Base-by-base conservation (phyloP, 2,888 invertebrate species). In the Diabrotica balteata region DNA sequence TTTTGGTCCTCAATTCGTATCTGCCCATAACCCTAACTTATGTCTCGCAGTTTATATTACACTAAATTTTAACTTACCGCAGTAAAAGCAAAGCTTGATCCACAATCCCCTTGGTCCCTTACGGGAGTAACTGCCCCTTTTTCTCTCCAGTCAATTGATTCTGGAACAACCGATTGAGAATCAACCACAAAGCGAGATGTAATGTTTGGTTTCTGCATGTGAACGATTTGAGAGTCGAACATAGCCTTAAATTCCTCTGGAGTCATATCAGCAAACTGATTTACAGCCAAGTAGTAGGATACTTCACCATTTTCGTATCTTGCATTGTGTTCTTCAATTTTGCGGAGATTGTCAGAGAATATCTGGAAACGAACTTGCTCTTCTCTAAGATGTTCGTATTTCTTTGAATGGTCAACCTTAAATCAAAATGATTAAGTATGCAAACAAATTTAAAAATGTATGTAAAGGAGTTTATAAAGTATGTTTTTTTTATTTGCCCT, bases 241-340 rank as follows among this genome's bases (percentile, higher is more conserved):
- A 32, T 43, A 54, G 42, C 7, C 2, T 7, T 43, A 10, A 54
- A 54, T 43, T 54, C 54, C 17, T 71, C 64, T 58, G 64, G 47
- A 5, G 73, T 65, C 43, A 76, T 46, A 67, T 77, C 75, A 73
- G 88, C 57, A 88, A 82, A 73, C 93, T 76, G 65, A 52, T 73
- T 77, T 3, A 75, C 59, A 4, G 59, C 71, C 32, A 75, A 63
- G 50, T 67, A 52, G 45, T 70, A 77, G 11, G 70, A 43, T 7
- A 68, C 54, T 8, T 69, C n/a, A 7, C 75, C 75, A 44, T 66
- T 64, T 45, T 70, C 59, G 51, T 68, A 73, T 70, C 70, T 68
- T 60, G 60, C 11, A 45, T 72, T 72, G 47, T 72, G 75, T 43
- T 72, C 67, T 54, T 75, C 67, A 17, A 77, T 72, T 53, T 45